Conservation (phyloP, 2,113 vertebrate species). For the Lasiurus cinereus region DNA sequence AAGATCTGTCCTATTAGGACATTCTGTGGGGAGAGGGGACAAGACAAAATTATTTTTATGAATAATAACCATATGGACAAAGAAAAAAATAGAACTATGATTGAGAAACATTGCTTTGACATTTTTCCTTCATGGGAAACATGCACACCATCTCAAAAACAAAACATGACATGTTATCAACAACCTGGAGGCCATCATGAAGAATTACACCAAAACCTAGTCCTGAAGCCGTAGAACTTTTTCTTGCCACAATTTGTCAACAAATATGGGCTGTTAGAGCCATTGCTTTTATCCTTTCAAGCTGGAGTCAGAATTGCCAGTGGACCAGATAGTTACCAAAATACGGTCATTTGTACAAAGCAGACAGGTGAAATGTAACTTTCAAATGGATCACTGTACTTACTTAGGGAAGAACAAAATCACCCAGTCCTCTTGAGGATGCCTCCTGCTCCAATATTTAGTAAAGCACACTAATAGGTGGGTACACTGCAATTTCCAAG, state of each 20-base stretch:
- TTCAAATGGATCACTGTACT: neutral
- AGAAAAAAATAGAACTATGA: neutral
- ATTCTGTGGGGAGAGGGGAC: neutral
- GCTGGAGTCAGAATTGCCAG: neutral
- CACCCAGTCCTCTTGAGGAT: neutral
- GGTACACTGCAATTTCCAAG: neutral
- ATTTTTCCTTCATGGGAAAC: neutral
- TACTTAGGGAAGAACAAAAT: neutral
- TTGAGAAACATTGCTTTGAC: neutral
- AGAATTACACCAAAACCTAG: neutral
- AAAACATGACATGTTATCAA: neutral
- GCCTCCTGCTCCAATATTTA: neutral
- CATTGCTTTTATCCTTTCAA: conserved; percentile 4
- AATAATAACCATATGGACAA: neutral
- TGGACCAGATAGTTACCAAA: neutral
- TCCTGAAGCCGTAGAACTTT: neutral
- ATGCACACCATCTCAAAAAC: neutral
- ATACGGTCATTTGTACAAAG: neutral
- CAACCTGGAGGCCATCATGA: neutral
- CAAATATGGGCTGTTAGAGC: conserved; percentile 1
- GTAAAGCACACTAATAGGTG: neutral
- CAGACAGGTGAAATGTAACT: neutral
- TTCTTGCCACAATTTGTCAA: conserved; percentile 6
- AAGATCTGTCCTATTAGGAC: neutral
- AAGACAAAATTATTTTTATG: neutral